Conservation (phyloP, 2,888 invertebrate genomes). For the Stenolophus ochropezus region DNA sequence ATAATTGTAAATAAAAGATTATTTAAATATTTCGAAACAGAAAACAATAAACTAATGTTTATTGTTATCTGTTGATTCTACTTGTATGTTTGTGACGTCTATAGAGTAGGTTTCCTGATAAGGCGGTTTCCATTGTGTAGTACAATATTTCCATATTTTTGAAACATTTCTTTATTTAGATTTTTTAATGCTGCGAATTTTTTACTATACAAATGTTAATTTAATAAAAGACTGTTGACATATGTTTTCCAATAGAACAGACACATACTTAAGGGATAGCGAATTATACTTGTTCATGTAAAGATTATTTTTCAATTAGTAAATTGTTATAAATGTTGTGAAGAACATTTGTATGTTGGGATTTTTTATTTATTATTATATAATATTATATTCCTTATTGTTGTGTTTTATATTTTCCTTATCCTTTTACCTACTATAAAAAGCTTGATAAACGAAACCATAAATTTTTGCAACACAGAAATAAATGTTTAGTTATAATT, state of each 20-base stretch:
- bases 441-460: not conserved
- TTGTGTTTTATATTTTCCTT: constrained; percentile 7
- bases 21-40: constrained; percentile 46
- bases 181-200: constrained; percentile 34
- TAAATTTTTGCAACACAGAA: not conserved
- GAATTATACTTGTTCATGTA: constrained; percentile 52
- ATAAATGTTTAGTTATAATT: not conserved
- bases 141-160: constrained; percentile 54
- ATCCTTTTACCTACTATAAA: not conserved
- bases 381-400: constrained; percentile 57
- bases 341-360: constrained; percentile 60
- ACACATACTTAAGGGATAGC: constrained; percentile 52
- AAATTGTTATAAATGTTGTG: constrained; percentile 60
- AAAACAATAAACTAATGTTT: constrained; percentile 41
- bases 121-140: constrained; percentile 54
- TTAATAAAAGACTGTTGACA: constrained; percentile 52
- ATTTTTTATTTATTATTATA: constrained; percentile 60
- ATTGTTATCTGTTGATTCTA: constrained; percentile 36
- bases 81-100: constrained; percentile 59
- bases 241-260: constrained; percentile 58
- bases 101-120: constrained; percentile 48
- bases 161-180: constrained; percentile 18
- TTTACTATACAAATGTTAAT: constrained; percentile 33
- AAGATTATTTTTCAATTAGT: constrained; percentile 51
- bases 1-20: constrained; percentile 58